Base-by-base conservation (phyloP, 1,140 invertebrate genomes). In the Psix sp. region DNA sequence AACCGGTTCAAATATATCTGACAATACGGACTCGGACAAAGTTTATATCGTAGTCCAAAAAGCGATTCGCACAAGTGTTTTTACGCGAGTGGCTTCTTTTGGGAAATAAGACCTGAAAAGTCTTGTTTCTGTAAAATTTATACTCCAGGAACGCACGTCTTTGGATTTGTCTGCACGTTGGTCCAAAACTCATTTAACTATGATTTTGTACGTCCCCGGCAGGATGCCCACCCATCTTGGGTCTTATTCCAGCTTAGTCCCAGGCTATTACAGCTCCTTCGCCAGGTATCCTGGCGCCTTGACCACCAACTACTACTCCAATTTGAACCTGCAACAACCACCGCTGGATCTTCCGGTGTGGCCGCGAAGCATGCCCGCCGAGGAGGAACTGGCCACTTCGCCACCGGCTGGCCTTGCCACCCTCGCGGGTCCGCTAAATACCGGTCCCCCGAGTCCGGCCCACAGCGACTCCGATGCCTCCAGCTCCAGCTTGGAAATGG, bases 1-100 rank as follows among this genome's bases (percentile, higher is more conserved):
- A 86, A 86, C 71, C 85, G 86, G 42, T 87, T 87, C 86, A 86
- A 87, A 57, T 87, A 87, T 74, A 87, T 87, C 83, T 87, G 85
- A 87, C 85, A 80, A 86, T 87, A 87, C 81, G 84, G 80, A 85
- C 85, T 87, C 85, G 86, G 86, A 86, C 84, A 71, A 82, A 79
- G 79, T 82, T 78, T 45, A 59, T 43, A 42, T 59, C 59, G n/a
- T 74, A 75, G 17, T 68, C 51, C 26, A 57, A 71, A 76, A n/a
- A 17, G 14, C 17, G 26, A 48, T 48, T 56, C 48, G 15, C 17
- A 10, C 21, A 38, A 57, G 48, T 49, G 56, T 36, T n/a, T 29
- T 29, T 33, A 73, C 43, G 68, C 52, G 42, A 54, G 46, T 46
- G 77, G 77, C 45, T 63, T 65, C 68, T 74, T 57, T 39, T 49